These are phyloP conservation scores for Amphiprion ocellaris DNA, from an alignment of 2,113 vertebrate species.

Conservation along the genomic window DNA sequence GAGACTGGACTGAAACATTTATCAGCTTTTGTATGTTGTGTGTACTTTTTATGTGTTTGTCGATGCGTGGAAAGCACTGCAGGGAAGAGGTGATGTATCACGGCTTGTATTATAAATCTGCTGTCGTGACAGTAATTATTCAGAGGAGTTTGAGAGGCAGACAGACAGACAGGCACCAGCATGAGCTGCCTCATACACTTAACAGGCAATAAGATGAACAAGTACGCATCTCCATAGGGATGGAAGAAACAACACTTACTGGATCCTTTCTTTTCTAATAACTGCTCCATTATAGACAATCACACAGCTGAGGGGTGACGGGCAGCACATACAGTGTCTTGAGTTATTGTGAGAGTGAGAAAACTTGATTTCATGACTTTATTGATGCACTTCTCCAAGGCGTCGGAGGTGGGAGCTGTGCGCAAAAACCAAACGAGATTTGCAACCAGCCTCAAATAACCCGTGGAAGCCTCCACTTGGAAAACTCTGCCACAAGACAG, in stretches of 20 bases:
- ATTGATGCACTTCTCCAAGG: constrained; percentile 70
- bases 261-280: too few species aligned
- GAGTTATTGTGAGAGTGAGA: too few species aligned
- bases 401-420: constrained; percentile 81
- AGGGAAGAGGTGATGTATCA: constrained; percentile 6
- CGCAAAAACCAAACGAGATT: constrained; percentile 10
- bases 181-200: constrained; percentile 16
- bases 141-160: constrained; percentile 6
- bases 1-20: neutral
- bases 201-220: neutral
- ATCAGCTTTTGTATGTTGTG: neutral
- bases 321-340: too few species aligned
- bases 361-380: neutral
- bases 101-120: constrained; percentile 24
- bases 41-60: constrained; percentile 7
- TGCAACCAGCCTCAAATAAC: constrained; percentile 20
- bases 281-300: too few species aligned
- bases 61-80: neutral
- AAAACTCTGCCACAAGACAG: constrained; percentile 43
- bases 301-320: too few species aligned
- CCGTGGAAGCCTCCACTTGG: constrained; percentile 37
- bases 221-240: too few species aligned
- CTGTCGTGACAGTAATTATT: constrained; percentile 14
- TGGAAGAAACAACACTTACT: too few species aligned
- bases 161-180: constrained; percentile 34